Conservation (phyloP, 2,797 vertebrate species). For the Coregonus sp. region DNA sequence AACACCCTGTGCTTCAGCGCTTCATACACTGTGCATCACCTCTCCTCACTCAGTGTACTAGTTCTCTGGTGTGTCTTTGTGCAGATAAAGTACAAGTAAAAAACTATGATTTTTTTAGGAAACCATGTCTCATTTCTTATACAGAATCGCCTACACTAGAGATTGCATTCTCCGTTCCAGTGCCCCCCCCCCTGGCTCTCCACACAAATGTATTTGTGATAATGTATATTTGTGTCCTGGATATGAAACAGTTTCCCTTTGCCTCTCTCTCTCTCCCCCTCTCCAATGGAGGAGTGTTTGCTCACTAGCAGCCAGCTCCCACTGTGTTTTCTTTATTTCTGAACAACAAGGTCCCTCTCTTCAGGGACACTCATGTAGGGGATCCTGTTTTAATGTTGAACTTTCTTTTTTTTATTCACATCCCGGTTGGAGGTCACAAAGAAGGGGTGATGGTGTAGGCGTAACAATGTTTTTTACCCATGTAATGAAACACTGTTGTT, state of each 20-base stretch:
- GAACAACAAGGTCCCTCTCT: not conserved
- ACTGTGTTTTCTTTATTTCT: slow-evolving; percentile 15
- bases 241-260: not conserved
- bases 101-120: slow-evolving; percentile 8
- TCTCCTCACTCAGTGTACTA: not conserved
- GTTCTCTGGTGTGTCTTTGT: slow-evolving; percentile 1
- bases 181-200: slow-evolving; percentile 6
- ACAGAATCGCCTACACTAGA: slow-evolving; percentile 10
- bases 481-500: not conserved
- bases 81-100: not conserved
- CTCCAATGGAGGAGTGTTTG: not conserved
- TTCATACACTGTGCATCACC: not conserved
- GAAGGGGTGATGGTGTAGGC: not conserved
- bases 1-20: not conserved
- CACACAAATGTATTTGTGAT: not conserved
- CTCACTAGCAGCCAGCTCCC: not conserved
- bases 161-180: slow-evolving; percentile 15
- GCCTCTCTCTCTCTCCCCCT: not conserved
- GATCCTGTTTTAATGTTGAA: slow-evolving; percentile 6
- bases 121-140: slow-evolving; percentile 1
- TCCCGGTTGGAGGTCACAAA: not conserved
- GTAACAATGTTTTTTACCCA: not conserved
- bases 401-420: not conserved
- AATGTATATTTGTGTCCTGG: not conserved
- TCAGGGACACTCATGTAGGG: not conserved